Percentiles rank a stretch among this genome's conserved stretches.
Conservation (phyloP, 2,888 invertebrate species). For the Phania funesta region DNA sequence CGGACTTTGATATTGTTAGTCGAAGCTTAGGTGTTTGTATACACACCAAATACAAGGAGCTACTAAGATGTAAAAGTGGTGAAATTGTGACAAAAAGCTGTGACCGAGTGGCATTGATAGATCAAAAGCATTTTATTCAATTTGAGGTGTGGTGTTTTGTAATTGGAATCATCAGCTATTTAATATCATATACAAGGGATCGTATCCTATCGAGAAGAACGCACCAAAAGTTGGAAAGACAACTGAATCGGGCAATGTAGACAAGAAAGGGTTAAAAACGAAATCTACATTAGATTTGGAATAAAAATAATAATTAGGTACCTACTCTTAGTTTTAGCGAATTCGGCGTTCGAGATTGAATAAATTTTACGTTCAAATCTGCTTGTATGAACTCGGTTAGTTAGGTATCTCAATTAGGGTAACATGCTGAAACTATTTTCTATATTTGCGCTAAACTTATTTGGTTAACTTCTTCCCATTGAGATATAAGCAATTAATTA, state of each 20-base stretch:
- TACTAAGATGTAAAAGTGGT: constrained; percentile 89
- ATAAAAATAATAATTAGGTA: too few species aligned
- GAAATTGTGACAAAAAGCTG: constrained; percentile 92
- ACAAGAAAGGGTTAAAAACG: background rate
- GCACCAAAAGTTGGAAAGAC: constrained; percentile 76
- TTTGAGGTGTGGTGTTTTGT: constrained; percentile 76
- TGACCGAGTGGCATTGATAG: constrained; percentile 90
- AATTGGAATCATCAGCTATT: constrained; percentile 74
- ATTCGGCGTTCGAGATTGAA: too few species aligned
- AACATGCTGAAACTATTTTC: too few species aligned
- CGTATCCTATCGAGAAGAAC: constrained; percentile 74
- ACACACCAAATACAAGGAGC: constrained; percentile 91
- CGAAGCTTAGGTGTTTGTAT: constrained; percentile 91
- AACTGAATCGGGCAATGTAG: constrained; percentile 72
- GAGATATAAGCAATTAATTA: too few species aligned
- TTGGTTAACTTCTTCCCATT: too few species aligned
- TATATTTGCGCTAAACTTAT: too few species aligned
- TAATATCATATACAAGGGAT: constrained; percentile 77
- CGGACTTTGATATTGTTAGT: constrained; percentile 91
- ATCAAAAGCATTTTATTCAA: constrained; percentile 86
- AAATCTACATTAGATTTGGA: too few species aligned
- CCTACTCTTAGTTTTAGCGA: too few species aligned
- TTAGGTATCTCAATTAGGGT: too few species aligned
- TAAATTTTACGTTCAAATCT: too few species aligned
- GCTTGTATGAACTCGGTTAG: too few species aligned